Evolutionary conservation across 2,797 vertebrate genomes (phyloP).

Genomic region (Poeciliopsis presidionis): DNA sequence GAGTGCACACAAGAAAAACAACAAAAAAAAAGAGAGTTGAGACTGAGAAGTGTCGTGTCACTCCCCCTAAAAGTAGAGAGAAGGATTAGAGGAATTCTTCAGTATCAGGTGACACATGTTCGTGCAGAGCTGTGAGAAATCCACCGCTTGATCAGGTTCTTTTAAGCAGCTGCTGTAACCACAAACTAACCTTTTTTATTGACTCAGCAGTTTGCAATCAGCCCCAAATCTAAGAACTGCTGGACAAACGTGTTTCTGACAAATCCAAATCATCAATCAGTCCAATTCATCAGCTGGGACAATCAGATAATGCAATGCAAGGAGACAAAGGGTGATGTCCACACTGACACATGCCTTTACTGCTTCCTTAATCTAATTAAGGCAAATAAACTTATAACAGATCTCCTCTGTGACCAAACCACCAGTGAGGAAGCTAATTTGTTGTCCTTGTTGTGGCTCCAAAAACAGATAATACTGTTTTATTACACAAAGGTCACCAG

Average conservation of each 20-base stretch:
- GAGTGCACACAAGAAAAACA: constrained; percentile 59
- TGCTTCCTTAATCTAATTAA: constrained; percentile 86
- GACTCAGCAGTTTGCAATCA: not conserved
- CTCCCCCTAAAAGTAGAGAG: constrained; percentile 63
- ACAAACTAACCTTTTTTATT: constrained; percentile 6
- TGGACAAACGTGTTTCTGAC: constrained; percentile 17
- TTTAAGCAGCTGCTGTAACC: constrained; percentile 28
- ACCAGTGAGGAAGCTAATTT: constrained; percentile 89
- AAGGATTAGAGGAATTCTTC: constrained; percentile 83
- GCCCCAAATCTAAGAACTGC: not conserved
- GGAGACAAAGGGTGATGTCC: constrained; percentile 72
- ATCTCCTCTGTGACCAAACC: constrained; percentile 85
- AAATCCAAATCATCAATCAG: constrained; percentile 54
- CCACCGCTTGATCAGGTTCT: constrained; percentile 67
- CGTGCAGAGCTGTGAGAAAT: constrained; percentile 83
- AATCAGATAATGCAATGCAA: constrained; percentile 80
- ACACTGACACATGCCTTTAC: constrained; percentile 79
- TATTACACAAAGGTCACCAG: constrained; percentile 92
- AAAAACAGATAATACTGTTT: constrained; percentile 91
- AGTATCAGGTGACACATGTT: constrained; percentile 82
- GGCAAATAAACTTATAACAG: constrained; percentile 93
- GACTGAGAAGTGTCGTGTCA: constrained; percentile 69
- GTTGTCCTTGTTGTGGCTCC: constrained; percentile 84
- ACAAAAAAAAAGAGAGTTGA: constrained; percentile 69
- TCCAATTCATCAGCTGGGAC: constrained; percentile 58